Evolutionary conservation across 1,140 invertebrate genomes (phyloP), one percentile per base, ranked within the genome.

Genomic region (Drosophila willistoni): DNA sequence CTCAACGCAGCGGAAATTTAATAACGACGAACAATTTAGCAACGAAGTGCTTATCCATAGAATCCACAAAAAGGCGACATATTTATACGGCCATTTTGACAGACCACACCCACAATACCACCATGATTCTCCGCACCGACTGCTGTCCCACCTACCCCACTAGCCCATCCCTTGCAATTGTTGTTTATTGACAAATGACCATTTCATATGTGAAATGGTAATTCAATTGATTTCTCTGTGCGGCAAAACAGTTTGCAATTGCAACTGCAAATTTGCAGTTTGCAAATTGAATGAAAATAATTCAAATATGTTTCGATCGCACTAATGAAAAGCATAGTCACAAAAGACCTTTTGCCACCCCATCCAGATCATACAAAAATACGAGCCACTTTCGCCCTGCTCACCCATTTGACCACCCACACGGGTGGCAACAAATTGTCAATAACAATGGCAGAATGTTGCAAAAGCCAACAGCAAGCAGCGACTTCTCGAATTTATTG

Each of bases 201-300:
- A 87, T 87, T 89, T 87, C 83, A 87, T 87, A 87, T 87, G 76
- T 86, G 83, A 87, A 87, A 87, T 87, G 79, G 84, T 84, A 87
- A 87, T 87, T 87, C 83, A 87, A 87, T 87, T 87, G 83, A 87
- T 87, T 87, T 83, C 83, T 74, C 77, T 79, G 77, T 67, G 76
- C 34, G 66, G 44, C 71, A 73, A 79, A 64, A 73, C 75, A 69
- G 82, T 87, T 87, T 83, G 79, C 83, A 87, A 87, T 87, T 87
- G 84, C n/a, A n/a, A n/a, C n/a, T n/a, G n/a, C n/a, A n/a, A n/a
- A n/a, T n/a, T n/a, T n/a, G n/a, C n/a, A n/a, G n/a, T n/a, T n/a
- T n/a, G n/a, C n/a, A n/a, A n/a, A n/a, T n/a, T n/a, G 83, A 87
- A 87, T 87, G 84, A 87, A 87, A 87, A 87, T 87, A 87, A 80